Conservation (phyloP, 2,888 invertebrate genomes). For the Acleris holmiana region DNA sequence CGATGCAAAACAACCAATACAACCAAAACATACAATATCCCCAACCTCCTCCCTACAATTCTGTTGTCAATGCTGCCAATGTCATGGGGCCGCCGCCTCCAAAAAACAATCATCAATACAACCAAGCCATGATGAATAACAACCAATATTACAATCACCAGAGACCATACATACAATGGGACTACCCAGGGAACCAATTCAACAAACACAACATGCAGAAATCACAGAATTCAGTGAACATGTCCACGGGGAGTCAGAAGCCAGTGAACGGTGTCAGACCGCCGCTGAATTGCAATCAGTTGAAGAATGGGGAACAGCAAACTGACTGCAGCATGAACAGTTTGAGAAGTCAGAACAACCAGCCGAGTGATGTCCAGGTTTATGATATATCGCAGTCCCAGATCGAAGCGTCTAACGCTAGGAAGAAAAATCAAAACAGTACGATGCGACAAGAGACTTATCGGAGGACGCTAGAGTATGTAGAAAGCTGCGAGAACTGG, state of each 20-base stretch:
- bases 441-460: slow-evolving; percentile 93
- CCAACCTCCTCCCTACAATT: slow-evolving; percentile 73
- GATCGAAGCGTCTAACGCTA: slow-evolving; percentile 75
- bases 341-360: slow-evolving; percentile 78
- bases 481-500: slow-evolving; percentile 95
- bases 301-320: slow-evolving; percentile 68
- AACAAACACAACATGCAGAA: slow-evolving; percentile 76
- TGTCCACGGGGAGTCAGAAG: slow-evolving; percentile 78
- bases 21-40: slow-evolving; percentile 72
- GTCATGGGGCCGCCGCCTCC: slow-evolving; percentile 80
- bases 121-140: slow-evolving; percentile 78
- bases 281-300: slow-evolving; percentile 61
- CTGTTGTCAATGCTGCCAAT: slow-evolving; percentile 72
- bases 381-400: slow-evolving; percentile 88
- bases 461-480: slow-evolving; percentile 94
- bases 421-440: slow-evolving; percentile 70
- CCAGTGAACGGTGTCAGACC: slow-evolving; percentile 58
- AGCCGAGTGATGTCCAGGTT: slow-evolving; percentile 86
- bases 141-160: slow-evolving; percentile 78
- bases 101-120: slow-evolving; percentile 78
- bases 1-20: slow-evolving; percentile 62
- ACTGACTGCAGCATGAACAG: slow-evolving; percentile 83
- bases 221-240: slow-evolving; percentile 74
- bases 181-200: slow-evolving; percentile 73
- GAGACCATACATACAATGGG: slow-evolving; percentile 76